Conservation (phyloP, 2,888 invertebrate species). For the Limenitis camilla region DNA sequence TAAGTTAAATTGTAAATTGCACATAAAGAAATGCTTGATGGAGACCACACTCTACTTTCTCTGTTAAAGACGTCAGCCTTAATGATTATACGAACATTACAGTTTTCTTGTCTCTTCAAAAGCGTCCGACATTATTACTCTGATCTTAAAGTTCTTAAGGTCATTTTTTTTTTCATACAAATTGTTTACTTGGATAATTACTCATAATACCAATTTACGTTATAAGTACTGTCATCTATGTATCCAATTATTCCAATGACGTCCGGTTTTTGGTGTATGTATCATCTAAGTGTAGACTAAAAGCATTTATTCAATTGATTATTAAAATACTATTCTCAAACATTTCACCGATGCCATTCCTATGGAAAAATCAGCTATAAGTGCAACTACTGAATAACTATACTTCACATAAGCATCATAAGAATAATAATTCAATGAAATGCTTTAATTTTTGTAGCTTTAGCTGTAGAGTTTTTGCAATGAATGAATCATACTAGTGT, state of each 20-base stretch:
- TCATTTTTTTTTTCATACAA: neutral
- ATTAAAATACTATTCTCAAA: too few species aligned
- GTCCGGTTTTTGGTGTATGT: too few species aligned
- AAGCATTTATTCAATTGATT: too few species aligned
- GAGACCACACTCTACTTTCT: constrained; percentile 22
- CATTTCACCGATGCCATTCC: too few species aligned
- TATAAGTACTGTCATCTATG: too few species aligned
- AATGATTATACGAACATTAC: constrained; percentile 23
- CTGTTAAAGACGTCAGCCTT: constrained; percentile 23
- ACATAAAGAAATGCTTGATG: constrained; percentile 20
- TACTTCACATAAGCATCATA: too few species aligned
- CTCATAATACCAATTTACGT: too few species aligned
- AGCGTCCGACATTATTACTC: constrained; percentile 16
- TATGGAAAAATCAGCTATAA: neutral
- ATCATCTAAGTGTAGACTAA: too few species aligned
- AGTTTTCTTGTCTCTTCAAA: constrained; percentile 18
- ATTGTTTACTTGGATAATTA: too few species aligned
- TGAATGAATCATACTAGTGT: constrained; percentile 22
- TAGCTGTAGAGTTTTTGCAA: neutral
- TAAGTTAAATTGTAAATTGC: constrained; percentile 14
- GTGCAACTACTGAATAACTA: neutral
- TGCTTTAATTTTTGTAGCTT: constrained; percentile 1
- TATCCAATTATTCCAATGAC: too few species aligned
- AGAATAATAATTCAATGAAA: too few species aligned
- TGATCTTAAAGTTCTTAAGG: neutral